Evolutionary conservation across 1,140 invertebrate genomes (phyloP).

Genomic region (Conus ventricosus): DNA sequence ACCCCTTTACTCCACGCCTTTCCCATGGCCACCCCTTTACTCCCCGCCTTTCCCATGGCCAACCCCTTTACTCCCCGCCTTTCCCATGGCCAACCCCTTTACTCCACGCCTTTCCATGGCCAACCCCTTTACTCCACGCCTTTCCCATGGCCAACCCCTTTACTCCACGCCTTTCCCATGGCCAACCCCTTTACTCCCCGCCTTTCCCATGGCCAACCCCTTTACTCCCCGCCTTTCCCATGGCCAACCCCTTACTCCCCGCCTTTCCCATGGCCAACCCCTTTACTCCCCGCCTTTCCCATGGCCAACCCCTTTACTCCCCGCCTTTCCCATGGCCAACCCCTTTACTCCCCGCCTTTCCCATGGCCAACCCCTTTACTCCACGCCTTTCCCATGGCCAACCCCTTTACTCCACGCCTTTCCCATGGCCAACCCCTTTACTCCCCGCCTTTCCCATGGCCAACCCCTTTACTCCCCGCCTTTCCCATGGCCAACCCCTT

Average conservation of each 20-base stretch:
- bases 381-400: not conserved
- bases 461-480: not conserved
- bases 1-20: too few species aligned
- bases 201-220: not conserved
- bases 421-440: too few species aligned
- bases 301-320: too few species aligned
- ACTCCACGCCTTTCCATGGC: not conserved
- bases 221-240: not conserved
- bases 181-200: too few species aligned
- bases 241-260: too few species aligned
- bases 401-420: not conserved
- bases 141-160: not conserved
- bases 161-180: not conserved
- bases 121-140: too few species aligned
- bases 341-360: not conserved
- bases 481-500: too few species aligned
- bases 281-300: not conserved
- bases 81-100: not conserved
- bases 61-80: too few species aligned
- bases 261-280: not conserved
- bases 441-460: too few species aligned
- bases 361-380: too few species aligned
- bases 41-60: too few species aligned
- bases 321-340: not conserved
- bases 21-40: not conserved